Conservation (phyloP, 2,888 invertebrate genomes). For the Epinotia brunnichana region DNA sequence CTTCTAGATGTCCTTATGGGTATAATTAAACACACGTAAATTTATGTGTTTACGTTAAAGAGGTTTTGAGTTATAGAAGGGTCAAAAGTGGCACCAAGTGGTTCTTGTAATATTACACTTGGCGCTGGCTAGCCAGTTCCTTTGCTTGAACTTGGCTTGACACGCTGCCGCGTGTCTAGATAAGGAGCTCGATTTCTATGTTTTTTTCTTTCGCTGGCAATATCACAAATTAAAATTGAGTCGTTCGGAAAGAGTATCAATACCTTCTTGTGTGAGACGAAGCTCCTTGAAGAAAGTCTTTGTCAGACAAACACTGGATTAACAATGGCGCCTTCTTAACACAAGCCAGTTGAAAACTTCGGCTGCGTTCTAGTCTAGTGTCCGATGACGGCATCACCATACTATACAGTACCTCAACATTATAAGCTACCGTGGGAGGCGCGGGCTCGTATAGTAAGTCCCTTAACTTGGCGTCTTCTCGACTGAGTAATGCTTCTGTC, state of each 20-base stretch:
- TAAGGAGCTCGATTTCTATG: no score
- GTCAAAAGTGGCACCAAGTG: no score
- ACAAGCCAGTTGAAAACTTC: conserved; percentile 84
- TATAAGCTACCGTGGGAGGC: conserved; percentile 80
- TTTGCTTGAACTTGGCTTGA: no score
- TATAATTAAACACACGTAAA: no score
- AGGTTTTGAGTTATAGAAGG: no score
- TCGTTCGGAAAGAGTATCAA: neutral
- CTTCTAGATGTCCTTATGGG: no score
- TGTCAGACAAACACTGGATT: conserved; percentile 77
- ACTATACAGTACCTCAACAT: conserved; percentile 89
- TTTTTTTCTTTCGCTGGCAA: neutral
- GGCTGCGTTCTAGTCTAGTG: conserved; percentile 87
- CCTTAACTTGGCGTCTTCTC: conserved; percentile 72
- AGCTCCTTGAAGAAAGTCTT: conserved; percentile 77
- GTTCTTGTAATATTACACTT: no score
- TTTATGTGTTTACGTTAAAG: no score
- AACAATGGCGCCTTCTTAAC: conserved; percentile 82
- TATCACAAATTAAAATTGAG: neutral
- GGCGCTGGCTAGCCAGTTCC: no score
- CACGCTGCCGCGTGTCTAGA: no score
- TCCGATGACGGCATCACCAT: conserved; percentile 96
- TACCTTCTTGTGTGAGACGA: conserved; percentile 79
- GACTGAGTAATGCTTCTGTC: conserved; percentile 74
- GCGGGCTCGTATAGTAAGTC: conserved; percentile 78